Evolutionary conservation across 2,113 vertebrate genomes (phyloP).

Genomic region (Micronycteris hirsuta): DNA sequence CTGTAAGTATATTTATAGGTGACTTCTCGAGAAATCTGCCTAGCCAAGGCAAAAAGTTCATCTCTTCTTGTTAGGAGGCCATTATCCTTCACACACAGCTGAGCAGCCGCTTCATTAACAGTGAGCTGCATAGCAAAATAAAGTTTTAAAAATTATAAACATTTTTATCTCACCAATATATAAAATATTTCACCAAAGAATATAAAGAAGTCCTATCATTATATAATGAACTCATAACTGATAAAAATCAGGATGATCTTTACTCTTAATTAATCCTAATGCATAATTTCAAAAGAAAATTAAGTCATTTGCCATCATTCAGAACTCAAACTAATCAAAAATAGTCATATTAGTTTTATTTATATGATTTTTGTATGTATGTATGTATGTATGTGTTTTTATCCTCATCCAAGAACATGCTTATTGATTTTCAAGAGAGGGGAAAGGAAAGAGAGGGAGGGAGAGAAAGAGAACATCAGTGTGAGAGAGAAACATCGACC

Average conservation of each 20-base stretch:
- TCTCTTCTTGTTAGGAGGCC: slow-evolving; percentile 93
- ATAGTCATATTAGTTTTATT: background rate
- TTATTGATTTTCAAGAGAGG: too few relatives aligned
- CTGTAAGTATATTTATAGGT: slow-evolving; percentile 97
- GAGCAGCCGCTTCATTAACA: slow-evolving; percentile 96
- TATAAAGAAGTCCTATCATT: background rate
- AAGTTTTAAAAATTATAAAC: slow-evolving; percentile 1
- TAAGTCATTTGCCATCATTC: background rate
- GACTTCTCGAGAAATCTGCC: slow-evolving; percentile 96
- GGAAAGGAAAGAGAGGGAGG: too few relatives aligned
- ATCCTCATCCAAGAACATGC: too few relatives aligned
- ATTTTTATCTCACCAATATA: background rate
- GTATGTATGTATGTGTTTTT: background rate
- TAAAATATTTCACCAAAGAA: background rate
- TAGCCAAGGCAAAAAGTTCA: slow-evolving; percentile 93
- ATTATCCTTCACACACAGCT: slow-evolving; percentile 93
- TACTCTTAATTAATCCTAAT: background rate
- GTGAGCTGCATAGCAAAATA: slow-evolving; percentile 87
- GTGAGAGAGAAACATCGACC: too few relatives aligned
- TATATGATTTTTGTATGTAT: background rate
- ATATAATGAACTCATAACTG: background rate
- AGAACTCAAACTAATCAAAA: background rate
- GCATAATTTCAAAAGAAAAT: background rate
- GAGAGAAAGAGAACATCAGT: too few relatives aligned
- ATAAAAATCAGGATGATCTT: background rate